Conservation (phyloP, 2,797 vertebrate species). For the Spatula clypeata region DNA sequence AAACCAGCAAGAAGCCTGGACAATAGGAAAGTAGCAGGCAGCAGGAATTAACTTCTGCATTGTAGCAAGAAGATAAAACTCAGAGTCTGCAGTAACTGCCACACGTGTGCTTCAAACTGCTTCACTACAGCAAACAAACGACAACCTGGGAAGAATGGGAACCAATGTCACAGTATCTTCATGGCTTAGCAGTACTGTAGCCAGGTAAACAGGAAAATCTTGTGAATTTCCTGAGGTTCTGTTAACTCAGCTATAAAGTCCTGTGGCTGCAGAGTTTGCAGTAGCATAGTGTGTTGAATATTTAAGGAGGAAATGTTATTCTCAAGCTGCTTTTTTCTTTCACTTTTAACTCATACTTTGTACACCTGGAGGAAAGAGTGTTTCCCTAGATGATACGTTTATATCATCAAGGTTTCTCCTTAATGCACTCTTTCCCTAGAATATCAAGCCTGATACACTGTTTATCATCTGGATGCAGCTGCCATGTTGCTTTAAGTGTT, state of each 20-base stretch:
- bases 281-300: neutral
- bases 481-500: neutral
- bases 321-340: neutral
- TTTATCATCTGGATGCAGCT: neutral
- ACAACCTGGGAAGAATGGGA: neutral
- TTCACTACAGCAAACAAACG: neutral
- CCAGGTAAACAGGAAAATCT: neutral
- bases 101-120: rapidly evolving
- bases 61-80: neutral
- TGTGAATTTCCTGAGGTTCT: neutral
- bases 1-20: neutral
- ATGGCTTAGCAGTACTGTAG: rapidly evolving
- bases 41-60: neutral
- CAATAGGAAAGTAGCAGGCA: neutral
- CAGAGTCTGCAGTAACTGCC: neutral
- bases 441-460: neutral
- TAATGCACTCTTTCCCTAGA: neutral
- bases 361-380: neutral
- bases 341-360: neutral
- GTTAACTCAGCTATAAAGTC: neutral
- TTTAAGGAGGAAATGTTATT: neutral
- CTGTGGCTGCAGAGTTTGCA: neutral
- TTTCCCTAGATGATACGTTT: neutral
- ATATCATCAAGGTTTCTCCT: neutral
- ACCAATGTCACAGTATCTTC: rapidly evolving